Evolutionary conservation across 2,113 vertebrate genomes (phyloP).

Genomic region (Micronisus gabar): DNA sequence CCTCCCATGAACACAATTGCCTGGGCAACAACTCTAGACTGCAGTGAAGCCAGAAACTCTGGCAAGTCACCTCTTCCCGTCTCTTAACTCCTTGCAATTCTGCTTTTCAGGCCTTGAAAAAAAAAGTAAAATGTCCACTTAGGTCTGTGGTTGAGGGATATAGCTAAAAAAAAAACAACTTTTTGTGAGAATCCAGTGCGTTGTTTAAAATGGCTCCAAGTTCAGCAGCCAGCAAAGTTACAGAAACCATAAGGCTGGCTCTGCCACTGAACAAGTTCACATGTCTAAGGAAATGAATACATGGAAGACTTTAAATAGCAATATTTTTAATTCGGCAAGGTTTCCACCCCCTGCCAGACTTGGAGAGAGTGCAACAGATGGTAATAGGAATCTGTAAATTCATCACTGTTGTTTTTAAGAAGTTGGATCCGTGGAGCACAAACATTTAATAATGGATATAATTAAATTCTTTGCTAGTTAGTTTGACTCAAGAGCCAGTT

Average conservation of each 20-base stretch:
- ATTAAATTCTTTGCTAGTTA: conserved; percentile 56
- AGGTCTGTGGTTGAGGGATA: not conserved
- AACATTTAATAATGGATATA: conserved; percentile 65
- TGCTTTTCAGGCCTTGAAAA: not conserved
- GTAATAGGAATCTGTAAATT: conserved; percentile 47
- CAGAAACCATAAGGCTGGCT: conserved; percentile 9
- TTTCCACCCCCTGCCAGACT: conserved; percentile 53
- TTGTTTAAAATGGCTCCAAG: conserved; percentile 3
- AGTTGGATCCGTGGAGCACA: conserved; percentile 20
- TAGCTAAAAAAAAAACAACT: not conserved
- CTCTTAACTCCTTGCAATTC: conserved; percentile 16
- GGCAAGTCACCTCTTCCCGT: conserved; percentile 34
- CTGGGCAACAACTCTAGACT: conserved; percentile 30
- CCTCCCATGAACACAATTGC: conserved; percentile 73
- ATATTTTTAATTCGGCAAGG: conserved; percentile 38
- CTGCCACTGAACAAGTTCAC: not conserved
- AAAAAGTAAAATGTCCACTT: not conserved
- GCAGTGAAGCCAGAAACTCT: conserved; percentile 51
- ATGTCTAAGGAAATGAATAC: conserved; percentile 46
- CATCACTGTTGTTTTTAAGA: conserved; percentile 50
- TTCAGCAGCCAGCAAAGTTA: conserved; percentile 27
- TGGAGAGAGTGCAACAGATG: conserved; percentile 40
- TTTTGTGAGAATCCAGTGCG: not conserved
- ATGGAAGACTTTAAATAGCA: conserved; percentile 34
- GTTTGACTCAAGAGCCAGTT: conserved; percentile 51